Evolutionary conservation across 1,140 invertebrate species (phyloP).

Genomic region (Anastrepha obliqua): DNA sequence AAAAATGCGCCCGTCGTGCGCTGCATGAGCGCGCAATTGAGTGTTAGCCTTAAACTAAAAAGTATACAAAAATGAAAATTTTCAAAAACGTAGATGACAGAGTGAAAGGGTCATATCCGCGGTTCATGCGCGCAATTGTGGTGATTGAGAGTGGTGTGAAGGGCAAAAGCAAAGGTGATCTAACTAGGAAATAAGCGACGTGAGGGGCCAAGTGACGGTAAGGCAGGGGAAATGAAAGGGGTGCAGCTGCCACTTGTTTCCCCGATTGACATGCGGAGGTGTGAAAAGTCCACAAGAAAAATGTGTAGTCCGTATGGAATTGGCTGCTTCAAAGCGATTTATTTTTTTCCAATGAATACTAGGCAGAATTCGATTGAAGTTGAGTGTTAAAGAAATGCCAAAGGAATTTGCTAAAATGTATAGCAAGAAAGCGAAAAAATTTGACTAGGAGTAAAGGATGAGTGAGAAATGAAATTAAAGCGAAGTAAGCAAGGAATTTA

Average conservation of each 20-base stretch:
- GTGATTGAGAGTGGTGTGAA: neutral
- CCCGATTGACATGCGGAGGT: neutral
- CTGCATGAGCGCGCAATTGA: neutral
- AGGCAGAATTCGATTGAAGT: neutral
- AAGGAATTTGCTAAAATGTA: neutral
- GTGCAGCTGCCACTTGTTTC: neutral
- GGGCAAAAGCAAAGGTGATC: neutral
- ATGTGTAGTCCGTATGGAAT: neutral
- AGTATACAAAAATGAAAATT: neutral
- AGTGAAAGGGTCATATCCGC: conserved; percentile 24
- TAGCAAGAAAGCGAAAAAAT: neutral
- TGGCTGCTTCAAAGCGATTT: neutral
- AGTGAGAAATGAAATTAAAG: too few relatives aligned
- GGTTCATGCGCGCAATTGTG: neutral
- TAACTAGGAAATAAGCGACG: neutral
- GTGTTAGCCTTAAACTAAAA: neutral
- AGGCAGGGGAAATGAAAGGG: neutral
- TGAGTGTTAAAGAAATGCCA: neutral
- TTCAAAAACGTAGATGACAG: neutral
- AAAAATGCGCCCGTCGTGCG: neutral
- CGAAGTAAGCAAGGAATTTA: too few relatives aligned
- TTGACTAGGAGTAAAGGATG: too few relatives aligned
- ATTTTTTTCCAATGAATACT: neutral
- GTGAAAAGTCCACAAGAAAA: neutral
- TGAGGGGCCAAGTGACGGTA: neutral